Evolutionary conservation across 2,797 vertebrate genomes (phyloP).

Genomic region (Eidolon dupreanum): DNA sequence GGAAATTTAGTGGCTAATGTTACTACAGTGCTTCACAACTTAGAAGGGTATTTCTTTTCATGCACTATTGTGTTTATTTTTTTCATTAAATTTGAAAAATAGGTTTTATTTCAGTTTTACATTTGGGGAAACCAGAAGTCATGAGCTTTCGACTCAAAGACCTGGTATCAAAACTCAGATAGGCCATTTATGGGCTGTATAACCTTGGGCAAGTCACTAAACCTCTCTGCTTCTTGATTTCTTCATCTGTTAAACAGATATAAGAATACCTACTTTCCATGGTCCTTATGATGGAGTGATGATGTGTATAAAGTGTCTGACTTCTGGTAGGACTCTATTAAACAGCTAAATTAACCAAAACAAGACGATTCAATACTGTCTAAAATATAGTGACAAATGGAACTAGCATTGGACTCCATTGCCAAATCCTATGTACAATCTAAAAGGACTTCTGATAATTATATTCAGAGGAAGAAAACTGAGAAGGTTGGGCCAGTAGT

Average conservation of each 20-base stretch:
- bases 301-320: background rate
- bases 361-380: background rate
- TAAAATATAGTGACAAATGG: background rate
- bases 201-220: background rate
- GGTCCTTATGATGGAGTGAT: background rate
- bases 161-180: background rate
- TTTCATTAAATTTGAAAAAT: background rate
- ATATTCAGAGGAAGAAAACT: background rate
- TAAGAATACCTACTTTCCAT: background rate
- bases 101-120: background rate
- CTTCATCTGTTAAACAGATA: background rate
- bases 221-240: background rate
- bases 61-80: background rate
- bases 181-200: background rate
- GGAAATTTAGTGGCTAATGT: background rate
- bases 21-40: background rate
- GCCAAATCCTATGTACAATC: background rate
- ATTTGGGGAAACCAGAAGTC: background rate
- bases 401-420: background rate
- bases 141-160: background rate
- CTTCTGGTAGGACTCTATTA: background rate
- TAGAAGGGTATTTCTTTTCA: slow-evolving; percentile 25
- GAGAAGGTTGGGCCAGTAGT: background rate
- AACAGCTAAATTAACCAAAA: background rate
- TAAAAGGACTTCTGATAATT: background rate